phyloP scores from a whole-genome alignment of 2,888 invertebrate species.

The Acronicta leporina region DNA sequence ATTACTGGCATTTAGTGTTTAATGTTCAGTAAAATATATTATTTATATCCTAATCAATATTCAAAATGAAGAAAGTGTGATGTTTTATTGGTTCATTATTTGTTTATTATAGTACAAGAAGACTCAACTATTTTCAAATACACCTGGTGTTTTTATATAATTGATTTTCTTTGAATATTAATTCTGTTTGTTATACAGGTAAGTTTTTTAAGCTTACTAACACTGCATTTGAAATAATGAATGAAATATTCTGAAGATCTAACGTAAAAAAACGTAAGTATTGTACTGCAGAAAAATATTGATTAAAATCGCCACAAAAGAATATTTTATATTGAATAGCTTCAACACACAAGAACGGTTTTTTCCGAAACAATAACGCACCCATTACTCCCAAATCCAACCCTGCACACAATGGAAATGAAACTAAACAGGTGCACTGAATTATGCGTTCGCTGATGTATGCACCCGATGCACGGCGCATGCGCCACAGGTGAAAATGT shows the following conservation, averaged over 20 bases:
- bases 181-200: too few species aligned
- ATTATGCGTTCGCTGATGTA: conserved; percentile 59
- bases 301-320: too few species aligned
- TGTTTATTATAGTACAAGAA: not conserved
- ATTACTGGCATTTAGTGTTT: conserved; percentile 52
- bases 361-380: not conserved
- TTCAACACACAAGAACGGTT: not conserved
- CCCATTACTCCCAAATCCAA: conserved; percentile 24
- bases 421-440: conserved; percentile 63
- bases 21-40: conserved; percentile 44
- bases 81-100: conserved; percentile 10
- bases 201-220: too few species aligned
- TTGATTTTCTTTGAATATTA: too few species aligned
- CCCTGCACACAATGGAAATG: conserved; percentile 50
- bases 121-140: not conserved
- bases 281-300: too few species aligned
- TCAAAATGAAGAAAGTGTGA: conserved; percentile 15
- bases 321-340: too few species aligned
- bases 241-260: too few species aligned
- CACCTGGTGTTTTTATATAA: not conserved
- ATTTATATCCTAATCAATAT: conserved; percentile 32
- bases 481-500: conserved; percentile 60
- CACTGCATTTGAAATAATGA: too few species aligned
- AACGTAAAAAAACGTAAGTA: too few species aligned
- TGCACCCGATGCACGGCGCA: conserved; percentile 54